These are phyloP conservation scores for Drosophila melanica DNA, from an alignment of 1,140 invertebrate genomes.

Conservation along the genomic window DNA sequence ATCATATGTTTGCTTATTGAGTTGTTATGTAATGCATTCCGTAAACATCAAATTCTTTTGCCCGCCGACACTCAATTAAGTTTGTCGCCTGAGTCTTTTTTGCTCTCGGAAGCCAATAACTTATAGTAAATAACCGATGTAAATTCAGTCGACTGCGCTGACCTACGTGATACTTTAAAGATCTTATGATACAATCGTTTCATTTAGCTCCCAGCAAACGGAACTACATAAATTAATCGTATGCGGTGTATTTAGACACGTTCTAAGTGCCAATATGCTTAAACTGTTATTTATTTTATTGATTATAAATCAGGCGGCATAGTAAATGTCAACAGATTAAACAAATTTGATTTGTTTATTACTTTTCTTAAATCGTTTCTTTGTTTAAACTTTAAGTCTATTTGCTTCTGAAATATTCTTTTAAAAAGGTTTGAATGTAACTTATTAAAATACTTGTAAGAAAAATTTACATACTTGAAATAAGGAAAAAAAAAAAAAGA, in stretches of 20 bases:
- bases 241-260: constrained; percentile 1
- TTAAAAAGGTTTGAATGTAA: too few relatives aligned
- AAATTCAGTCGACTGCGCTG: constrained; percentile 39
- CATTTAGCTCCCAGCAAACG: neutral
- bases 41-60: constrained; percentile 40
- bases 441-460: too few relatives aligned
- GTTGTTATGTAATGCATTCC: constrained; percentile 68
- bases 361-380: too few relatives aligned
- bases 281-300: neutral
- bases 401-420: too few relatives aligned
- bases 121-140: constrained; percentile 13
- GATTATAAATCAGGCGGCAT: too few relatives aligned
- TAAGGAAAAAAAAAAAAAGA: too few relatives aligned
- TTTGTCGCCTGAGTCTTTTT: constrained; percentile 70
- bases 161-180: constrained; percentile 52
- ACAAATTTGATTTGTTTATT: too few relatives aligned
- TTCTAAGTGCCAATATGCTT: neutral
- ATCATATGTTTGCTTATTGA: constrained; percentile 36
- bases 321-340: too few relatives aligned
- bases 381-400: too few relatives aligned
- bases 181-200: constrained; percentile 5
- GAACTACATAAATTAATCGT: constrained; percentile 50
- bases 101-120: neutral
- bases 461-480: too few relatives aligned
- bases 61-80: constrained; percentile 35